Evolutionary conservation across 1,140 invertebrate genomes (phyloP).

Genomic region (Sitobion miscanthi): DNA sequence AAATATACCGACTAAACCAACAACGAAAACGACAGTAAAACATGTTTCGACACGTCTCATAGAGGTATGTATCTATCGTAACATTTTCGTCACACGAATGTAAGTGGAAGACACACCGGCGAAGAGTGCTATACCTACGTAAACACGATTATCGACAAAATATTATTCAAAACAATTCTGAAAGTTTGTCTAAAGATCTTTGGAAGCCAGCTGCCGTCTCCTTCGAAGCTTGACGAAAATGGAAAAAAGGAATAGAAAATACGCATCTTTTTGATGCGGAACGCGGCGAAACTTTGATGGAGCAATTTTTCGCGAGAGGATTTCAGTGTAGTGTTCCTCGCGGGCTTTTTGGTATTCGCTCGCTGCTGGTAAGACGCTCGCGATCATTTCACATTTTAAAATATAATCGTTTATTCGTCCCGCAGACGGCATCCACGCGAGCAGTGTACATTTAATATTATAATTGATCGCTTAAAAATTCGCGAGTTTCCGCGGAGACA

Average conservation of each 20-base stretch:
- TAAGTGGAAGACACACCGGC: neutral
- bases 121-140: neutral
- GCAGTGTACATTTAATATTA: neutral
- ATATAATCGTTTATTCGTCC: neutral
- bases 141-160: neutral
- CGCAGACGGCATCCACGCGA: neutral
- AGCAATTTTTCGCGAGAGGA: neutral
- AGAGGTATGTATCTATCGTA: neutral
- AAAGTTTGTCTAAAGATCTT: neutral
- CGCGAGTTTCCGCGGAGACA: neutral
- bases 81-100: too few relatives aligned
- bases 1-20: too few relatives aligned
- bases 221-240: neutral
- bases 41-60: neutral
- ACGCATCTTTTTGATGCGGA: neutral
- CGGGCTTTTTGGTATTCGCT: neutral
- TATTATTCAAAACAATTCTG: neutral
- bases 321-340: neutral
- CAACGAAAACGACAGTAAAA: too few relatives aligned
- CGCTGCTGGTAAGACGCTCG: too few relatives aligned
- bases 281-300: neutral
- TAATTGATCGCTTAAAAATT: neutral
- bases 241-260: neutral
- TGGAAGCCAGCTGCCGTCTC: neutral
- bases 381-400: neutral